Base-by-base conservation (phyloP, 2,888 invertebrate genomes). In the Coenonympha glycerion region DNA sequence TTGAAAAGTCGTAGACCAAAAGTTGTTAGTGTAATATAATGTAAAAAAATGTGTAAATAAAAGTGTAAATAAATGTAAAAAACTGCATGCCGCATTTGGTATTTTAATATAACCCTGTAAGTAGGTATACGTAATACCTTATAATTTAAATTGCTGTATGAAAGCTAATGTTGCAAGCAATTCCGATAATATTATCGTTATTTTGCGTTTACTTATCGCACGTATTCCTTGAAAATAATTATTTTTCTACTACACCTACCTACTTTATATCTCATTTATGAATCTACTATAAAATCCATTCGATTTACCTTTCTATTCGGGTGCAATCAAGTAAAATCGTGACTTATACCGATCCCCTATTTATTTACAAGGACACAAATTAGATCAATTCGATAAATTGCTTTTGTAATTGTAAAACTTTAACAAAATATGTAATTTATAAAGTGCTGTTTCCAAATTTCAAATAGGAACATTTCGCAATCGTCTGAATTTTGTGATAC, bases 301-400 rank as follows among this genome's bases (percentile, higher is more conserved):
- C 44, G 53, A 53, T 45, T 53, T 55, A 47, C 55, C 55, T 55
- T 55, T 55, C 55, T 30, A 48, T 53, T 55, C 49, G 53, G 37
- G 39, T 31, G 47, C 52, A 49, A 49, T 52, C 44, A 47, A 52
- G 44, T 42, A 5, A 34, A 49, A 34, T 55, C 55, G 55, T 55
- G 55, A 55, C 49, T 52, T 36, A 42, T 42, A 39, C 22, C 31
- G 22, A 47, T 53, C 53, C 46, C 47, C 42, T 46, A 41, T 49
- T n/a, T 42, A 47, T 33, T 13, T 18, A 39, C 49, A 49, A 53
- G 53, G 55, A 55, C 53, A 41, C 36, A 28, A 40, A 52, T 49
- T 41, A 44, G 41, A 55, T 21, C 24, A 33, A 37, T 44, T 39
- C 24, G 24, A 24, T 39, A 39, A 39, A 39, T 39, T 39, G 24